A percentile compares a stretch with the other conserved stretches of the same genome.
Evolutionary conservation across 2,113 vertebrate genomes (phyloP).

Genomic region (Nothobranchius furzeri): DNA sequence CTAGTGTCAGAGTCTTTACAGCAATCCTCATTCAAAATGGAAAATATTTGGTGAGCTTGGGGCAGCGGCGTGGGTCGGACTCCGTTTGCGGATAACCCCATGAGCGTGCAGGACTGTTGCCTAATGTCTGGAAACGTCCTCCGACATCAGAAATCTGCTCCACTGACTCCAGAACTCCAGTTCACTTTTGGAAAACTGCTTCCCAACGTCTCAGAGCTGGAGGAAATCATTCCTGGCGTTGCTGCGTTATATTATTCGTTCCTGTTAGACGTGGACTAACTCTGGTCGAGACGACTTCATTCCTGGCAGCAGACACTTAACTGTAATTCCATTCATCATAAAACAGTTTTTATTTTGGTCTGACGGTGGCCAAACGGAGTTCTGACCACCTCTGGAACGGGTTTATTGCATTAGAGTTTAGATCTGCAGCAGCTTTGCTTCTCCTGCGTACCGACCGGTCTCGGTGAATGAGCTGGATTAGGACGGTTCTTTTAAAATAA

Average conservation of each 20-base stretch:
- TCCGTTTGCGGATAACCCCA: slow-evolving; percentile 2
- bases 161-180: background rate
- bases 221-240: background rate
- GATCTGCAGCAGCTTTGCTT: slow-evolving; percentile 28
- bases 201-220: slow-evolving; percentile 4
- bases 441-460: slow-evolving; percentile 30
- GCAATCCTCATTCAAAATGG: background rate
- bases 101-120: background rate
- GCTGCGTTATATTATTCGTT: background rate
- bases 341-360: slow-evolving; percentile 38
- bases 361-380: slow-evolving; percentile 35
- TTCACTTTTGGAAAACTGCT: slow-evolving; percentile 1
- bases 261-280: slow-evolving; percentile 30
- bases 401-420: slow-evolving; percentile 34
- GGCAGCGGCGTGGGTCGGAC: slow-evolving; percentile 9
- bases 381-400: slow-evolving; percentile 41
- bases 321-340: slow-evolving; percentile 40
- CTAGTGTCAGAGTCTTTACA: no score
- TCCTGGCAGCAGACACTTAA: slow-evolving; percentile 9
- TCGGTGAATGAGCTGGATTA: background rate
- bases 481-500: slow-evolving; percentile 18
- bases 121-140: background rate
- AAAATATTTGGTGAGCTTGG: slow-evolving; percentile 6
- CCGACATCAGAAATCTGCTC: background rate
- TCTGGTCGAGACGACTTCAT: background rate